Evolutionary conservation across 2,113 vertebrate genomes (phyloP), one percentile per base, ranked within the genome.

Genomic region (Ibidorhyncha struthersii): DNA sequence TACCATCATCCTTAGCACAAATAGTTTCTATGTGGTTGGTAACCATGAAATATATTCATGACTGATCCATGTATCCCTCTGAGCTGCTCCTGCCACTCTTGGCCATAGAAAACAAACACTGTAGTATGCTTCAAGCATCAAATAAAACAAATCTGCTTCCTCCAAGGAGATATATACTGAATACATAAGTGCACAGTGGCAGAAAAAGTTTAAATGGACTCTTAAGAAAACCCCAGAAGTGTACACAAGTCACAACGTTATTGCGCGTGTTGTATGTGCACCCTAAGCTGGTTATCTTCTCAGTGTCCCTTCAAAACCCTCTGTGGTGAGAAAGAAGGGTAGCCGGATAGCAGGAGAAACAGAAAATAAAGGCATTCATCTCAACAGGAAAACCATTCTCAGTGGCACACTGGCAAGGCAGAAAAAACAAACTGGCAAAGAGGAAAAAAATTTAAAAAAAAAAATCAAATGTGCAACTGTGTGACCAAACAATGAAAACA

Each of bases 261-360:
- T 5, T 58, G n/a, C 36, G 30, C 0, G 1, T 32, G 30, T 20
- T 77, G 13, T 18, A 34, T 0, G 14, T 14, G 29, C 47, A 49
- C 25, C 27, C 36, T 30, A 76, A 55, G 20, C 58, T 50, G 17
- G 58, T 43, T 50, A 61, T 56, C 58, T 52, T 65, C 55, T 61
- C 22, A 1, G 8, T 5, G 10, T n/a, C 40, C 40, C 55, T 6
- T 58, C 41, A 63, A 79, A 91, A 23, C 40, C 4, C 40, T 55
- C 26, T 2, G 1, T 4, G 14, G 50, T 12, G n/a, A 81, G 30
- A 41, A 26, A 14, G 55, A 53, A 56, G 49, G 18, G 49, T 29
- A 50, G 34, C 21, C 55, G 65, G 38, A 29, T 1, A 47, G 43
- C n/a, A 65, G 38, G n/a, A 56, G 41, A 52, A 83, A 36, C 7